Base-by-base conservation (phyloP, 2,113 vertebrate species). In the Mionectes macconnelli region DNA sequence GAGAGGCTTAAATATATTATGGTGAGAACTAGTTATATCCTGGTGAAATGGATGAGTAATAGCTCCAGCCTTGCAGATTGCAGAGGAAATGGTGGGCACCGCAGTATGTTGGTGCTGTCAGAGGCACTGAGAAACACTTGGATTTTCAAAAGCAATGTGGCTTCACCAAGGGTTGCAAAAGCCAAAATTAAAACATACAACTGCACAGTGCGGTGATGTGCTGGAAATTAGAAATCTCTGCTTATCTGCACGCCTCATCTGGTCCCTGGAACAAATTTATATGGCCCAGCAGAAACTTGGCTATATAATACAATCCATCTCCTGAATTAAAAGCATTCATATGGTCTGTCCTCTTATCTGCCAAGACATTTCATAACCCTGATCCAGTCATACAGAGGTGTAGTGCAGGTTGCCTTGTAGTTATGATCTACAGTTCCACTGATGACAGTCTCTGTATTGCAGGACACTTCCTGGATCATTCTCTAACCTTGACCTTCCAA, bases 41-140 rank as follows among this genome's bases (percentile, higher is more conserved):
- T 86, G 56, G 75, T 74, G 83, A 90, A 95, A 95, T 27, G 45
- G 50, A 83, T 90, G 92, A 93, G 90, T 94, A 95, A 85, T 94
- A 63, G 33, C 52, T 69, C 63, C 40, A 64, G 68, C 81, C 74
- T 89, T 84, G 62, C 5, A 7, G 87, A 83, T 49, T 76, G 83
- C 79, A 90, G 64, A 83, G 90, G 85, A 92, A 96, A 77, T 47
- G 73, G 82, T 70, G 76, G 90, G 88, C 72, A 86, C 72, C 0
- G 10, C 79, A 50, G 50, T 80, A 39, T 88, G 59, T 83, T 70
- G 50, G 56, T 72, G 90, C 84, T 94, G 37, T 92, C 30, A 63
- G 7, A 94, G 73, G 86, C 79, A 59, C 64, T 8, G 39, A 72
- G 69, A 89, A 92, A 87, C n/a, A 23, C 42, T 92, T 52, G 24